Percentiles rank a stretch among this genome's conserved stretches.
Evolutionary conservation across 1,140 invertebrate species (phyloP).

Genomic region (Pinna nobilis): DNA sequence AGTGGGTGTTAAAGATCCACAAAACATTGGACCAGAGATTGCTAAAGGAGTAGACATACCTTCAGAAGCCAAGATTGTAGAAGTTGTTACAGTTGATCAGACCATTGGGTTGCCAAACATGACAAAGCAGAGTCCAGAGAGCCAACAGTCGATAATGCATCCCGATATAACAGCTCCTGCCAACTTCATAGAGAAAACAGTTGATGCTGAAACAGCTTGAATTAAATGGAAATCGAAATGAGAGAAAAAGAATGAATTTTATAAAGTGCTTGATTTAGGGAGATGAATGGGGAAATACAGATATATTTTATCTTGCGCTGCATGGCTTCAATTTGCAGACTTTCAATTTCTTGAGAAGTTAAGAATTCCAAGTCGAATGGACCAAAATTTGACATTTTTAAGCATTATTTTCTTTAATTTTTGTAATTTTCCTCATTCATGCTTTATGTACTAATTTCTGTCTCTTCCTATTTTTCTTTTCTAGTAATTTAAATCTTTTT

Average conservation of each 20-base stretch:
- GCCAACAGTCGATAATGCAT: slow-evolving; percentile 14
- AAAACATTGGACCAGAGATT: slow-evolving; percentile 3
- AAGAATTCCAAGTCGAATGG: not conserved
- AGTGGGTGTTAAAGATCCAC: not conserved
- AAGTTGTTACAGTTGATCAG: slow-evolving; percentile 39
- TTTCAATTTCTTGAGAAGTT: no score
- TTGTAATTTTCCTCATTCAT: not conserved
- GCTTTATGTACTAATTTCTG: not conserved
- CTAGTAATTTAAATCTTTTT: slow-evolving; percentile 12
- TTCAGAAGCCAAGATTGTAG: slow-evolving; percentile 19
- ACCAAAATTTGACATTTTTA: not conserved
- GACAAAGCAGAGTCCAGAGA: not conserved
- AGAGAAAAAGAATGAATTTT: not conserved
- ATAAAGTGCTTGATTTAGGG: not conserved
- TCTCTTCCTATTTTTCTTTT: slow-evolving; percentile 8
- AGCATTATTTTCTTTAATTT: not conserved
- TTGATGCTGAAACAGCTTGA: slow-evolving; percentile 15
- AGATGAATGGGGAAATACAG: no score
- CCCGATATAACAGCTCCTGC: slow-evolving; percentile 36
- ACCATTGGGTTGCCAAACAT: slow-evolving; percentile 22
- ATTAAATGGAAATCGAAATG: not conserved
- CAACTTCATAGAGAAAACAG: slow-evolving; percentile 15
- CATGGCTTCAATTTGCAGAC: no score
- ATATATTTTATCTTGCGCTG: no score
- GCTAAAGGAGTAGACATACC: not conserved